Evolutionary conservation across 2,797 vertebrate genomes (phyloP), one percentile per base, ranked within the genome.

Genomic region (Champsocephalus esox): DNA sequence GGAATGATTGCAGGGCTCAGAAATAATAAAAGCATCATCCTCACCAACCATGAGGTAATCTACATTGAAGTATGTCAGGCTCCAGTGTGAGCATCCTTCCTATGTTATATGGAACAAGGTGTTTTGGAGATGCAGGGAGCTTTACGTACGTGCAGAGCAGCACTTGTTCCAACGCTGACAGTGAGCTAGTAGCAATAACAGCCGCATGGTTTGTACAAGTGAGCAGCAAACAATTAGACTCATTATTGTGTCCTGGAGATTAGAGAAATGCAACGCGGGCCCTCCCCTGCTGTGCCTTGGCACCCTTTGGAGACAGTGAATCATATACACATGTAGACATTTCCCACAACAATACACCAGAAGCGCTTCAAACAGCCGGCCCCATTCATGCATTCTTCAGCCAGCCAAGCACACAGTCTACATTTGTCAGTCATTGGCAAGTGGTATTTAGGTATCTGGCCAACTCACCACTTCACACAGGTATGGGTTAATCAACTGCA

Each of bases 141-240:
- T 70, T 70, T 76, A 83, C 63, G 38, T 76, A 83, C 63, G 38
- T 82, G 81, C 58, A 46, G 82, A 80, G 69, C 50, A 66, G 52
- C 70, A 9, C 64, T 77, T 64, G 60, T 78, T 63, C n/a, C 14
- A 54, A 58, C 3, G 11, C 74, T 66, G 44, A 77, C 64, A 76
- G 69, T 13, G 67, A 73, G 72, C 51, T 28, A 63, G 48, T 79
- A 82, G 66, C 90, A 87, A 84, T 81, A 89, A 74, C 83, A 92
- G 77, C 85, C 82, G 44, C 87, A 93, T 86, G 89, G 93, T 82
- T 89, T 75, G 88, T 88, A 90, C 87, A 38, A 38, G 34, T 38
- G 34, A 38, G 34, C 34, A 85, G 93, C 82, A 95, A 86, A 94
- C 92, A 94, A 93, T 95, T 93, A 95, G 89, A 87, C 90, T 93